Base-by-base conservation (phyloP, 2,888 invertebrate genomes). In the Caenorhabditis sulstoni region DNA sequence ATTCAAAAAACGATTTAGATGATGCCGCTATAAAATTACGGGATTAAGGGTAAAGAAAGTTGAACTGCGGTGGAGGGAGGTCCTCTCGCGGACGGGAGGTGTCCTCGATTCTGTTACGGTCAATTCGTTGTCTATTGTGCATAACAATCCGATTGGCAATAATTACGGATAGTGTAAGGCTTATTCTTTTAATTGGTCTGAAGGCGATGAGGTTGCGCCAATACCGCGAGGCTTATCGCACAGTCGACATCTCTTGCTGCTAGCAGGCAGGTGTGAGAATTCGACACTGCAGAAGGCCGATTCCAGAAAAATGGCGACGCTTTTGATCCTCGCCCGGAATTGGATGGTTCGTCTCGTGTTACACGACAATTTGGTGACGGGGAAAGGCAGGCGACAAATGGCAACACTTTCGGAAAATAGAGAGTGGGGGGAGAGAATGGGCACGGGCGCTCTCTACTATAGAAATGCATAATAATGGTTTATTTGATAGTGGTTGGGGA, bases 381-480 rank as follows among this genome's bases (percentile, higher is more conserved):
- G 35, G 16, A n/a, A n/a, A 16, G 50, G n/a, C 20, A 18, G 45
- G 62, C 35, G 20, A 57, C 44, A 73, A 64, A 73, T 58, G 64
- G 64, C 73, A 64, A 64, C 73, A 73, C 64, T 73, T 73, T 73
- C 7, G 29, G 29, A 29, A 29, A 29, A 3, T 3, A 7, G 29
- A 29, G 29, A 29, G 29, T 29, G 29, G 7, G 29, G 29, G 29
- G 29, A 29, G 29, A 29, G 29, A 29, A 29, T 3, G 44, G 58
- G 58, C 61, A 55, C 53, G 61, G 47, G 44, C 14, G 3, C 37
- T 37, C 39, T 75, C 75, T 67, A 75, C 75, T 77, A 77, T 65
- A 70, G 77, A 77, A 77, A 77, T 77, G 77, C 77, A 77, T 77
- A 77, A 77, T 70, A 77, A 77, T 77, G 70, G 77, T 66, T 77